Percentiles rank a stretch among this genome's conserved stretches.
These are phyloP conservation scores for Ormyrus thymus DNA, from an alignment of 2,888 invertebrate species.

Conservation along the genomic window DNA sequence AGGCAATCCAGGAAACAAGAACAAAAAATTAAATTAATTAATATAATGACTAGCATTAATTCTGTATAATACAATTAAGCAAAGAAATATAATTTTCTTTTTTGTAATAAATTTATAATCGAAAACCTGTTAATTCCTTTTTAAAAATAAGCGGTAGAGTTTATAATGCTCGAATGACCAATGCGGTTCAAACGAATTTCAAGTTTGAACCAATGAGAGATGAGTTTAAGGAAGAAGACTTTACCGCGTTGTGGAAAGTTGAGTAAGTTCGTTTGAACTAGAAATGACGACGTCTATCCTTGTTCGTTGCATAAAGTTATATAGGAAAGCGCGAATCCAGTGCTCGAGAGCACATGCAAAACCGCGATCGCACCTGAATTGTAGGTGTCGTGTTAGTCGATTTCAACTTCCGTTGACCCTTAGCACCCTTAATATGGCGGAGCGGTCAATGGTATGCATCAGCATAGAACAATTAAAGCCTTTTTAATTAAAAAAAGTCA, in stretches of 20 bases:
- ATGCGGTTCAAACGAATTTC: too few relatives aligned
- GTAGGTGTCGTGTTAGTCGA: conserved; percentile 38
- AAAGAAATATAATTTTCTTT: conserved; percentile 23
- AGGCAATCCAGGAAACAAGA: conserved; percentile 69
- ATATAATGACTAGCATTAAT: conserved; percentile 40
- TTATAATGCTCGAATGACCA: too few relatives aligned
- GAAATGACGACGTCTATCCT: too few relatives aligned
- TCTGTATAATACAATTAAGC: conserved; percentile 41
- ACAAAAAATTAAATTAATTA: conserved; percentile 52
- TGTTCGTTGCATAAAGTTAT: too few relatives aligned
- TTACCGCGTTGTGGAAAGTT: too few relatives aligned
- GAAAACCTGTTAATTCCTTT: too few relatives aligned
- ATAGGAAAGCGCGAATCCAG: too few relatives aligned
- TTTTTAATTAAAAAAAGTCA: neutral
- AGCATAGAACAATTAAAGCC: neutral
- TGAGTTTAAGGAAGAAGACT: too few relatives aligned
- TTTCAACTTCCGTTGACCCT: conserved; percentile 45
- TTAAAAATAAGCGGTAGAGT: too few relatives aligned
- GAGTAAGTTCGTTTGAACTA: too few relatives aligned
- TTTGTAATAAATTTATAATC: neutral
- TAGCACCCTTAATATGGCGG: conserved; percentile 45
- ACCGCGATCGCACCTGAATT: neutral
- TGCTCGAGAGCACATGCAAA: too few relatives aligned
- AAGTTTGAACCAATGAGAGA: too few relatives aligned
- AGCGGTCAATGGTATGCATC: neutral